A percentile compares a stretch with the other conserved stretches of the same genome.
These are phyloP conservation scores for Uloborus plumipes DNA, from an alignment of 2,888 invertebrate genomes.

Conservation along the genomic window DNA sequence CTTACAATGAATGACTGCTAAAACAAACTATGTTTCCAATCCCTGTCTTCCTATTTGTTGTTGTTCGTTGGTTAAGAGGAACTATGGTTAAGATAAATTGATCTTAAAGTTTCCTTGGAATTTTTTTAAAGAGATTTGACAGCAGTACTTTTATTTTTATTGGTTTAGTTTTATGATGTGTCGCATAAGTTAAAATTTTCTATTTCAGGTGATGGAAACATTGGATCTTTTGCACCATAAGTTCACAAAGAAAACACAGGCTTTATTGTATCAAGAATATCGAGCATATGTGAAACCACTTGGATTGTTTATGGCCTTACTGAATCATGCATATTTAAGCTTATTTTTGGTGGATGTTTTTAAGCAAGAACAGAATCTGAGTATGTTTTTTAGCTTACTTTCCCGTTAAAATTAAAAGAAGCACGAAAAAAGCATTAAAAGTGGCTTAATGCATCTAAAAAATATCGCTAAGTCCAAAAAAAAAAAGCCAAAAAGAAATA, in stretches of 20 bases:
- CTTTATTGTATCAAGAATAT: conserved; percentile 33
- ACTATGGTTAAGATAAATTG: too few relatives aligned
- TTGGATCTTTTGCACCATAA: conserved; percentile 5
- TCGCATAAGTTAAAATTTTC: neutral
- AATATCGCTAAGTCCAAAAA: too few relatives aligned
- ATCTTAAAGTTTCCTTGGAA: too few relatives aligned
- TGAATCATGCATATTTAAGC: conserved; percentile 31
- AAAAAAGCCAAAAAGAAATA: too few relatives aligned
- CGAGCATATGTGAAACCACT: conserved; percentile 24
- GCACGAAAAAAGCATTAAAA: too few relatives aligned
- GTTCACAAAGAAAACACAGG: conserved; percentile 5
- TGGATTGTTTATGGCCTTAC: conserved; percentile 34
- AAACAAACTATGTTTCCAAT: too few relatives aligned
- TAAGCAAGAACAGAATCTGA: neutral
- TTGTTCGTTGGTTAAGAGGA: too few relatives aligned
- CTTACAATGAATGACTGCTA: too few relatives aligned
- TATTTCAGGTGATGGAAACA: conserved; percentile 22
- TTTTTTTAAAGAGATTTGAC: too few relatives aligned
- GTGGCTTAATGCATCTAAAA: too few relatives aligned
- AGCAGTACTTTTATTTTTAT: neutral
- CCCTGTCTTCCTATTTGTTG: too few relatives aligned
- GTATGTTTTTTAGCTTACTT: conserved; percentile 29
- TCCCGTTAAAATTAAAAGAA: too few relatives aligned
- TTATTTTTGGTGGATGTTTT: conserved; percentile 15
- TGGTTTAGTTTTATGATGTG: neutral